Evolutionary conservation across 2,113 vertebrate species (phyloP), one percentile per base, ranked within the genome.

Genomic region (Cephalopterus ornatus): DNA sequence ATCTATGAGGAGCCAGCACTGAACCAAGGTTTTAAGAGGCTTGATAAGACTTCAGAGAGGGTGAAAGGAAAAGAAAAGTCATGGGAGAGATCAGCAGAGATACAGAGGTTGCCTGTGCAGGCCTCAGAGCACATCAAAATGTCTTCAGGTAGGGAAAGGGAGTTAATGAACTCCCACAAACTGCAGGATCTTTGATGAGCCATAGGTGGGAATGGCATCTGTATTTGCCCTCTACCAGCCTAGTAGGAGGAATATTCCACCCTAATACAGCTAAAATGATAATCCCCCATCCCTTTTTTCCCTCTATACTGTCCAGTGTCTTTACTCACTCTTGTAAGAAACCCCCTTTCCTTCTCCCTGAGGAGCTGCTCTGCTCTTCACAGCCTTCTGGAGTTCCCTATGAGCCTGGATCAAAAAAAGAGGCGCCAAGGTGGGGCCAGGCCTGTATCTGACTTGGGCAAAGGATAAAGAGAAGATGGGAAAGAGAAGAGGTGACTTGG

Each of bases 201-300:
- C 74, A 20, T 8, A 47, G n/a, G 23, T 75, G 35, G 35, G 27
- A 70, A 75, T 6, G 32, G 14, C 30, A 70, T 42, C 20, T 94
- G 13, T 61, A 5, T 55, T 75, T 80, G 44, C 12, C 20, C 24
- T 65, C 44, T 71, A 41, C 56, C 30, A 47, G n/a, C 24, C 23
- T 70, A 5, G n/a, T 16, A 26, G 21, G 55, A n/a, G n/a, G 14
- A 26, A 15, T 37, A 59, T 59, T 59, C 14, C 2, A 12, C 27
- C 20, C 14, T 59, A n/a, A 42, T 17, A 75, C 3, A 59, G 17
- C 16, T 75, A 42, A 59, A 79, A 63, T 11, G 47, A 11, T 35
- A 47, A 50, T 23, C 1, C 1, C 9, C 27, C 1, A 1, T 42
- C 8, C n/a, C 23, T 23, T 52, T 84, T 30, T 10, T 4, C 1